Conservation (phyloP, 1,140 invertebrate species). For the Anoplolepis gracilipes region DNA sequence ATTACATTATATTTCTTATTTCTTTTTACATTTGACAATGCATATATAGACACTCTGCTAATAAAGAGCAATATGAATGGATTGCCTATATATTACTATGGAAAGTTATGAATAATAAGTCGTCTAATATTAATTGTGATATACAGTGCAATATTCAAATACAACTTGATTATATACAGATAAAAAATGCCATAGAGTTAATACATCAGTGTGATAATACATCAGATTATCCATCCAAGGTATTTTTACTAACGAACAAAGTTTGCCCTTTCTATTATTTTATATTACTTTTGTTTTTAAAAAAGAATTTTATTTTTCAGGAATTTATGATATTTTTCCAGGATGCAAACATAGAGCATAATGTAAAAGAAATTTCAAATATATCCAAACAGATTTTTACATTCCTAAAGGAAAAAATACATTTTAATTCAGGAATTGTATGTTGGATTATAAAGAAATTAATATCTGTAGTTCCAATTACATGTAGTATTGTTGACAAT, state of each 20-base stretch:
- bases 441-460: constrained; percentile 81
- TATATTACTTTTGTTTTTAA: background rate
- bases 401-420: constrained; percentile 75
- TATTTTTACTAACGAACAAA: constrained; percentile 11
- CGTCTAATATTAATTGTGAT: background rate
- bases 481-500: constrained; percentile 47
- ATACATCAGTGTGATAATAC: constrained; percentile 42
- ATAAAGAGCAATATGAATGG: constrained; percentile 55
- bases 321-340: constrained; percentile 18
- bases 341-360: background rate
- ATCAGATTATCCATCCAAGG: constrained; percentile 36
- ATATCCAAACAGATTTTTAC: constrained; percentile 65
- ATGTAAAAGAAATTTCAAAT: constrained; percentile 11
- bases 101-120: constrained; percentile 35
- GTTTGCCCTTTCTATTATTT: background rate
- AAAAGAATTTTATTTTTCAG: background rate
- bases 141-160: constrained; percentile 37
- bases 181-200: constrained; percentile 60
- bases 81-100: constrained; percentile 54
- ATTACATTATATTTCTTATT: too few relatives aligned
- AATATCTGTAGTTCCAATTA: constrained; percentile 65
- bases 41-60: constrained; percentile 30
- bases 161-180: constrained; percentile 51
- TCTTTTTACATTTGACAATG: background rate
- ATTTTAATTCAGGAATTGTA: constrained; percentile 65